Percentiles rank a stretch among this genome's conserved stretches.
phyloP scores from a whole-genome alignment of 2,888 invertebrate genomes.

The Temnothorax unifasciatus region DNA sequence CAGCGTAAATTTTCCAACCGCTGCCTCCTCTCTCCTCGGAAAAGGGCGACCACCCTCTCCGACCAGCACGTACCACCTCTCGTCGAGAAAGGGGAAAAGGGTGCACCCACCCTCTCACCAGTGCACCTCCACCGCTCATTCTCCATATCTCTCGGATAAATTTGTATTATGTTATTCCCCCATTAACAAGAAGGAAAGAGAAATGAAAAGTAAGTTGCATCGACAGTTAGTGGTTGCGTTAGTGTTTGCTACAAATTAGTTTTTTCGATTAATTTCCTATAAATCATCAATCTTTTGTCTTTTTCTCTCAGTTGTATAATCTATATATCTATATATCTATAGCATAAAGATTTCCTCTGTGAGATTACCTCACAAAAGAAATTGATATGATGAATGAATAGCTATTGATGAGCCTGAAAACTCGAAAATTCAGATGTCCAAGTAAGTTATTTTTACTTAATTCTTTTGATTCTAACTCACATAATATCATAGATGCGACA shows the following conservation, averaged over 20 bases:
- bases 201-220: not conserved
- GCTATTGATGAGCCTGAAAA: not conserved
- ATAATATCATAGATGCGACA: not conserved
- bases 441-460: not conserved
- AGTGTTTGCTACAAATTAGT: slow-evolving; percentile 5
- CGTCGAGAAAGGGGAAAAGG: slow-evolving; percentile 2
- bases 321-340: not conserved
- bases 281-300: slow-evolving; percentile 13
- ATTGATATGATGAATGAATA: not conserved
- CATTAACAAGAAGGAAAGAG: not conserved
- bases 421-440: not conserved
- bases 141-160: slow-evolving; percentile 19
- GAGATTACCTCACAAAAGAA: not conserved
- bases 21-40: slow-evolving; percentile 38
- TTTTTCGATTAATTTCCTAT: not conserved
- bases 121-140: not conserved
- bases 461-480: not conserved
- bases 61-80: slow-evolving; percentile 20
- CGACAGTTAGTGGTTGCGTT: not conserved
- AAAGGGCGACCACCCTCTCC: slow-evolving; percentile 37
- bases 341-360: not conserved
- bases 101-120: slow-evolving; percentile 32
- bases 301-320: not conserved
- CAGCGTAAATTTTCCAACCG: slow-evolving; percentile 73
- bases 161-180: slow-evolving; percentile 25